These are phyloP conservation scores for Takifugu flavidus DNA, from an alignment of 2,113 vertebrate species.

Conservation along the genomic window DNA sequence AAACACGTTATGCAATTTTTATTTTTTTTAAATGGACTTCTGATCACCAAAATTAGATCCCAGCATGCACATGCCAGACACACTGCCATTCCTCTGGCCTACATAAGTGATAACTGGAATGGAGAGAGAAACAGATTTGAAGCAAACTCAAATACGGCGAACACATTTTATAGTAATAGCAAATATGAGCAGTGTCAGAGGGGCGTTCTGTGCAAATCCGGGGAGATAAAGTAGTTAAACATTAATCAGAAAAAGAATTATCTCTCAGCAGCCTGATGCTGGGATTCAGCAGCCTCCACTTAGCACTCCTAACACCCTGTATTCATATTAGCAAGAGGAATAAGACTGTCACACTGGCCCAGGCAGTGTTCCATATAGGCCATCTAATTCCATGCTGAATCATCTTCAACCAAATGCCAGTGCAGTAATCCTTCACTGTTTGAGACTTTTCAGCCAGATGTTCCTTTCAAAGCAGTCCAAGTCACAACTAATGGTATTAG, in stretches of 20 bases:
- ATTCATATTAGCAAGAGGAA: slow-evolving; percentile 33
- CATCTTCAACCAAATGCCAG: slow-evolving; percentile 59
- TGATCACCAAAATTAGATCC: too few species aligned
- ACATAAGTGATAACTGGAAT: too few species aligned
- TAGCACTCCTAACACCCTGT: slow-evolving; percentile 25
- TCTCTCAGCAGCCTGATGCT: slow-evolving; percentile 34
- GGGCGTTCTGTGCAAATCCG: slow-evolving; percentile 15
- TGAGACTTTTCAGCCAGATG: slow-evolving; percentile 59
- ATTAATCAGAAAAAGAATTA: slow-evolving; percentile 47
- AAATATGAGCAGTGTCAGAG: slow-evolving; percentile 9
- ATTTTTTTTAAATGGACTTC: too few species aligned
- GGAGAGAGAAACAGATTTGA: not conserved
- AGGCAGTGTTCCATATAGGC: slow-evolving; percentile 45
- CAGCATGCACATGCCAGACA: too few species aligned
- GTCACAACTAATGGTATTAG: slow-evolving; percentile 59
- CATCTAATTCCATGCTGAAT: slow-evolving; percentile 65
- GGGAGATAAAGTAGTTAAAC: slow-evolving; percentile 41
- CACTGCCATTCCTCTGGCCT: too few species aligned
- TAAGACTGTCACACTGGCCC: slow-evolving; percentile 39
- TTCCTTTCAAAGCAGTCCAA: slow-evolving; percentile 62
- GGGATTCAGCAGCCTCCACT: slow-evolving; percentile 32
- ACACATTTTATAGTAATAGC: slow-evolving; percentile 7
- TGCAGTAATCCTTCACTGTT: slow-evolving; percentile 56
- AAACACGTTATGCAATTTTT: too few species aligned
- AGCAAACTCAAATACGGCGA: slow-evolving; percentile 16